Percentiles rank a stretch among this genome's conserved stretches.
Evolutionary conservation across 1,140 invertebrate species (phyloP).

Genomic region (Pseudomyrmex gracilis): DNA sequence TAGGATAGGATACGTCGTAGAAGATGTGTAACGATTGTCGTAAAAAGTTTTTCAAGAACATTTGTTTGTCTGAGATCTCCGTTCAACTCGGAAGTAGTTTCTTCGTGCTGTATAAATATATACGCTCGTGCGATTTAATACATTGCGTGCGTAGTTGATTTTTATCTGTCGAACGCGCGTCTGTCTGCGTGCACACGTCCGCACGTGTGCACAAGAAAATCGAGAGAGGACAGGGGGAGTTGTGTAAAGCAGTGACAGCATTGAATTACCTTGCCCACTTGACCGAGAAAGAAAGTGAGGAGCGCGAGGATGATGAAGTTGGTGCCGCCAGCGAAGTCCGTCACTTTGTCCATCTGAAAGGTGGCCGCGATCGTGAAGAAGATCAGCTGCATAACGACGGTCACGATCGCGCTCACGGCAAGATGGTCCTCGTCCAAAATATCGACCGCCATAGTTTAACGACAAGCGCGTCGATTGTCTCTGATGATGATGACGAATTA

Average conservation of each 20-base stretch:
- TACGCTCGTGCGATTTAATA: background rate
- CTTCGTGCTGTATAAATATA: background rate
- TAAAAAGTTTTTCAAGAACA: background rate
- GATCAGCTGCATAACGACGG: conserved; percentile 93
- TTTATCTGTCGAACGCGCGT: conserved; percentile 2
- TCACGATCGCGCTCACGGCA: conserved; percentile 95
- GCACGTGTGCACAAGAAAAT: background rate
- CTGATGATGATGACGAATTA: conserved; percentile 49
- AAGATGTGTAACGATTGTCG: background rate
- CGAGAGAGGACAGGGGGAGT: background rate
- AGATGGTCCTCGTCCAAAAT: conserved; percentile 95
- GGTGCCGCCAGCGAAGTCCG: conserved; percentile 96
- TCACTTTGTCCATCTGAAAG: conserved; percentile 95
- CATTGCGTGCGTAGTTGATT: background rate
- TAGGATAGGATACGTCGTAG: background rate
- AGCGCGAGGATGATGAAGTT: conserved; percentile 96
- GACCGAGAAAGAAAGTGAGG: conserved; percentile 94
- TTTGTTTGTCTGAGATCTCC: too few species aligned
- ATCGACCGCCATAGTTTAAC: conserved; percentile 87
- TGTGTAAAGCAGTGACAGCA: conserved; percentile 13
- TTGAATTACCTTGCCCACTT: conserved; percentile 89
- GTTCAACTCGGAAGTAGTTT: too few species aligned
- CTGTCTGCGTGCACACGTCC: background rate
- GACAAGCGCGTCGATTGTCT: conserved; percentile 28
- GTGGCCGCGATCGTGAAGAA: conserved; percentile 95